These are phyloP conservation scores for Callyntrura guangdongensis DNA, from an alignment of 2,888 invertebrate species.

Conservation along the genomic window DNA sequence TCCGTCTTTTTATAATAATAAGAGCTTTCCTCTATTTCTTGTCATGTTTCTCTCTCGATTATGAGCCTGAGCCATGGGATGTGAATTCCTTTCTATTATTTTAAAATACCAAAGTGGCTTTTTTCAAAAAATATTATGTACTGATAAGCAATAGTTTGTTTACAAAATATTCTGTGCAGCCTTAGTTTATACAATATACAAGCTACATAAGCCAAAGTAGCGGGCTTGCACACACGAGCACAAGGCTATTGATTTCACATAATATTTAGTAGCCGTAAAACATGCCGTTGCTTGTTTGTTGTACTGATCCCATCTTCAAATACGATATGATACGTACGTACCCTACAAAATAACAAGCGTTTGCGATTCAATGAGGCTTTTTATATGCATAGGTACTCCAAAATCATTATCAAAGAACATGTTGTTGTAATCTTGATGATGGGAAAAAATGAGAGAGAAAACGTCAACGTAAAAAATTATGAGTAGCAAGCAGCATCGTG, in stretches of 20 bases:
- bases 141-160: no score
- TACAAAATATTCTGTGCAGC: neutral
- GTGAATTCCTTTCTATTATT: neutral
- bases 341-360: neutral
- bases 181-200: no score
- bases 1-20: conserved; percentile 7
- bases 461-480: neutral
- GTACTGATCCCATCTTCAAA: neutral
- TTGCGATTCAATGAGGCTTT: conserved; percentile 4
- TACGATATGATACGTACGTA: neutral
- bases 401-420: neutral
- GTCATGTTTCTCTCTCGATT: neutral
- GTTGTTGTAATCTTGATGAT: neutral
- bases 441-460: neutral
- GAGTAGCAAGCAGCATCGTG: no score
- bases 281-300: neutral
- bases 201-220: no score
- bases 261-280: neutral
- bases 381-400: conserved; percentile 18
- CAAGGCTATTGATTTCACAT: neutral
- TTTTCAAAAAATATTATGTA: neutral
- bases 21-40: conserved; percentile 20
- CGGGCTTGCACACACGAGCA: neutral
- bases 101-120: neutral
- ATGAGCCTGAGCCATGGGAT: neutral